Evolutionary conservation across 2,113 vertebrate species (phyloP), one percentile per base, ranked within the genome.

Genomic region (Lontra canadensis): DNA sequence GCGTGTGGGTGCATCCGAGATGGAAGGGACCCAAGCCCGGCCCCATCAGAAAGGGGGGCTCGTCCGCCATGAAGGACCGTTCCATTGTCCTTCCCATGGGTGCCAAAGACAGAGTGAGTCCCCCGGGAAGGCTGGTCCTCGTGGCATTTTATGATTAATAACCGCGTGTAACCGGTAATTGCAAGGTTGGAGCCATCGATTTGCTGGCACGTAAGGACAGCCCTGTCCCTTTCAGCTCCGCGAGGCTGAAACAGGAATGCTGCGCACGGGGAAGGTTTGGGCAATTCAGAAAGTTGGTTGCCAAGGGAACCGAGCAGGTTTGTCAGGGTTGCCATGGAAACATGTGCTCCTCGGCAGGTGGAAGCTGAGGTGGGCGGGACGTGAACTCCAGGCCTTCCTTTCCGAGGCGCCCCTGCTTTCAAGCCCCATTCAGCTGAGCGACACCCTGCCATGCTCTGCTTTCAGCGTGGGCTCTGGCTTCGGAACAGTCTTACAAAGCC

Each of bases 391-490:
- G 44, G 39, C 25, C 42, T 29, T 29, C 73, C 73, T 76, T 17
- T 29, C 39, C 7, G 7, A 76, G 25, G 42, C 14, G 42, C 42
- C 7, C 42, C 74, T 10, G 42, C 73, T 47, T 17, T 44, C 25
- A 8, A 9, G 73, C 14, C 39, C 39, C 73, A 9, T 44, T 29
- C 26, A 44, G 14, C 42, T 1, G 73, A 15, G 25, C 4, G 13
- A 44, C 3, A 14, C 7, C 7, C 26, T 1, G 6, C 73, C 3
- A 15, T 12, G 23, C 13, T 21, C n/a, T 0, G 4, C 36, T 36
- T 39, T 10, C 21, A 23, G 36, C 21, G 0, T 39, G 69, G 69
- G 36, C 20, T 39, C 2, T 25, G 69, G 36, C 69, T 73, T 42
- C 2, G 6, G 39, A 26, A 42, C 17, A 2, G 14, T 10, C 26